These are phyloP conservation scores for Mus spicilegus DNA, from an alignment of 2,113 vertebrate species.

Conservation along the genomic window DNA sequence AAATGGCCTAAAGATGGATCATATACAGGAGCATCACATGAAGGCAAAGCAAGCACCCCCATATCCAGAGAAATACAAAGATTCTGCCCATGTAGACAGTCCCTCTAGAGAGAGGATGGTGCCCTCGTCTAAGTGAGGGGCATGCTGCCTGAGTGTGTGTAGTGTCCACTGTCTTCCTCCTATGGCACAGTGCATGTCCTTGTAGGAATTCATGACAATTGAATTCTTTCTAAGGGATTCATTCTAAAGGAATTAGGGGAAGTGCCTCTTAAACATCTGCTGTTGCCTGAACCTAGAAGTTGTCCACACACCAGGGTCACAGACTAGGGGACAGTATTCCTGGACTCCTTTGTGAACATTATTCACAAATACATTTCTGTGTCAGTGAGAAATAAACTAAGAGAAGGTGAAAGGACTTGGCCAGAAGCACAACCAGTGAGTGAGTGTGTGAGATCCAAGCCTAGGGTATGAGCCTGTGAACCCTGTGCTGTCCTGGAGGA, in stretches of 20 bases:
- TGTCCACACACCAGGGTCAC: background rate
- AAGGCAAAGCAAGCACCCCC: background rate
- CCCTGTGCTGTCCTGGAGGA: background rate
- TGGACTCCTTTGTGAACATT: background rate
- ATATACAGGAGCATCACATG: background rate
- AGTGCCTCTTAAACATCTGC: background rate
- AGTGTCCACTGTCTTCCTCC: background rate
- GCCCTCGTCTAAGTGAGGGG: background rate
- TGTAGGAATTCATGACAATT: background rate
- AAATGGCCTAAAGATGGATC: background rate
- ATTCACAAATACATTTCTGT: background rate
- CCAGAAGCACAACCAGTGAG: background rate
- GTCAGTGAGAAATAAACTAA: background rate
- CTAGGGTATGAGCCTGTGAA: no score
- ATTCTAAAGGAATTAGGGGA: background rate
- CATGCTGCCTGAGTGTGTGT: background rate
- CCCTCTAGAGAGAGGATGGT: background rate
- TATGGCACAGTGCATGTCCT: background rate
- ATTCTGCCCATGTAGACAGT: background rate
- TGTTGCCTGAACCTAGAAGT: background rate
- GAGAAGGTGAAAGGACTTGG: background rate
- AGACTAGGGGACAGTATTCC: background rate
- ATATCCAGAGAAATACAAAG: background rate
- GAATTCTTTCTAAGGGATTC: background rate
- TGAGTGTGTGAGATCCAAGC: background rate